Evolutionary conservation across 2,888 invertebrate species (phyloP).

Genomic region (Biston betularia): DNA sequence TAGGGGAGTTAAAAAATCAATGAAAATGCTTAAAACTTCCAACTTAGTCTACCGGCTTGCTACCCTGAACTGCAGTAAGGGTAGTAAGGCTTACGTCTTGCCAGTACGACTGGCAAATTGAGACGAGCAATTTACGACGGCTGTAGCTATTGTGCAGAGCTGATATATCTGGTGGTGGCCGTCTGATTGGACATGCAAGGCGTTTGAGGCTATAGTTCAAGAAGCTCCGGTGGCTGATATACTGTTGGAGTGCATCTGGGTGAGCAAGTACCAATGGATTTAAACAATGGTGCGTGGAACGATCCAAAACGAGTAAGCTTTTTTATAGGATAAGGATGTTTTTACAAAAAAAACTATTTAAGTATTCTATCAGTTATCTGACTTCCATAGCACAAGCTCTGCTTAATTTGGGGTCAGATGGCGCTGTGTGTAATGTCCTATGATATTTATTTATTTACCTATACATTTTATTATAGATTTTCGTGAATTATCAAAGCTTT

Average conservation of each 20-base stretch:
- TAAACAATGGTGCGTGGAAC: not conserved
- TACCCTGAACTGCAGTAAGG: not conserved
- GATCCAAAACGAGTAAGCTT: too few relatives aligned
- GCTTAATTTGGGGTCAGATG: too few relatives aligned
- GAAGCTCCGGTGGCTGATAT: not conserved
- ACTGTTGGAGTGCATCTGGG: not conserved
- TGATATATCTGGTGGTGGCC: slow-evolving; percentile 34
- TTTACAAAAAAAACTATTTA: too few relatives aligned
- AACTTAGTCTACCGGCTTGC: not conserved
- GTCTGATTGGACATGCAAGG: slow-evolving; percentile 21
- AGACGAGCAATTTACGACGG: slow-evolving; percentile 63
- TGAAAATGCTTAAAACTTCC: not conserved
- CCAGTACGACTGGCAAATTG: slow-evolving; percentile 63
- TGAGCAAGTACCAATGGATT: not conserved
- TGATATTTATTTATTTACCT: too few relatives aligned
- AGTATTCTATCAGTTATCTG: too few relatives aligned
- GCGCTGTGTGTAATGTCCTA: too few relatives aligned
- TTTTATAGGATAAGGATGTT: too few relatives aligned
- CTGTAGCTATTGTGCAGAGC: slow-evolving; percentile 43
- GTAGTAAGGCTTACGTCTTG: slow-evolving; percentile 53
- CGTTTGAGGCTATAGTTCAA: slow-evolving; percentile 15
- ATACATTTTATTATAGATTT: too few relatives aligned
- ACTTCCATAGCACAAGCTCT: too few relatives aligned
- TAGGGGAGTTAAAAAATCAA: too few relatives aligned
- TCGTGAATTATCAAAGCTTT: too few relatives aligned